Conservation (phyloP, 1,140 invertebrate species). For the Babylonia areolata region DNA sequence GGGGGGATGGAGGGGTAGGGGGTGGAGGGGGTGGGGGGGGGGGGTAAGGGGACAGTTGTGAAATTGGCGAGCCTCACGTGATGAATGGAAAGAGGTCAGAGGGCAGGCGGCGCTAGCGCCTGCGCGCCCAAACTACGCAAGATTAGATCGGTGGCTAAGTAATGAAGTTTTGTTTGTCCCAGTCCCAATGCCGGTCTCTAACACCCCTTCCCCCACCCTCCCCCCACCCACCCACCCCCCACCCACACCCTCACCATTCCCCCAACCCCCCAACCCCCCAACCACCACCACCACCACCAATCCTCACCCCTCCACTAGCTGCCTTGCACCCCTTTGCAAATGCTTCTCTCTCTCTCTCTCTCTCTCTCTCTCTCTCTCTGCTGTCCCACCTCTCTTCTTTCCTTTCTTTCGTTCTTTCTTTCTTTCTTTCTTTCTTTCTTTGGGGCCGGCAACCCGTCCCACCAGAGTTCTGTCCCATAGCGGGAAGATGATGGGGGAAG, state of each 20-base stretch:
- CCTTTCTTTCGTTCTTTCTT: neutral
- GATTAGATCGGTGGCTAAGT: constrained; percentile 42
- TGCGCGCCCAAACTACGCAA: constrained; percentile 32
- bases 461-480: neutral
- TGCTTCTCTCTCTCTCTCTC: constrained; percentile 12
- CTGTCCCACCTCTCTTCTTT: neutral
- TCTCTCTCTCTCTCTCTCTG: constrained; percentile 23
- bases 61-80: constrained; percentile 34
- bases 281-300: too few relatives aligned
- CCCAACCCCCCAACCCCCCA: too few relatives aligned
- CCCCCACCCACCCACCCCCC: neutral
- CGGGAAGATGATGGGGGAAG: too few relatives aligned
- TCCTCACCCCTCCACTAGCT: too few relatives aligned
- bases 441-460: neutral
- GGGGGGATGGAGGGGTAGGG: neutral
- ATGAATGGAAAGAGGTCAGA: constrained; percentile 41
- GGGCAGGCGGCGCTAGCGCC: constrained; percentile 31
- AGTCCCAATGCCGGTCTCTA: neutral
- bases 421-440: neutral
- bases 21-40: neutral
- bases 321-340: neutral
- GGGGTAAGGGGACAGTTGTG: constrained; percentile 32
- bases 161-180: constrained; percentile 43
- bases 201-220: neutral
- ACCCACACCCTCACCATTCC: too few relatives aligned